Evolutionary conservation across 2,888 invertebrate species (phyloP).

Genomic region (Diogma glabrata): DNA sequence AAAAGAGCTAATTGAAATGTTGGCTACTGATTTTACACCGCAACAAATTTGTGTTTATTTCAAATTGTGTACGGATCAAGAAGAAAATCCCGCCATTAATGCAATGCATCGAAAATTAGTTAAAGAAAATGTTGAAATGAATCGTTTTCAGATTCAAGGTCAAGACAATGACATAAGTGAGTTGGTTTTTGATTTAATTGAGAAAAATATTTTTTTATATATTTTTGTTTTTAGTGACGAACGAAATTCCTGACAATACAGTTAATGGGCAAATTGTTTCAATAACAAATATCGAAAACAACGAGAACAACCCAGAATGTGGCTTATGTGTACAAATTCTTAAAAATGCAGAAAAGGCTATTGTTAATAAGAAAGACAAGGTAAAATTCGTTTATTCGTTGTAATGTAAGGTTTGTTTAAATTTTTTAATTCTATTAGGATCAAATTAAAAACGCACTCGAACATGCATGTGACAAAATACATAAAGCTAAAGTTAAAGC

Average conservation of each 20-base stretch:
- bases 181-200: slow-evolving; percentile 17
- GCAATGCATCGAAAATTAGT: neutral
- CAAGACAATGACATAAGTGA: slow-evolving; percentile 10
- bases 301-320: slow-evolving; percentile 25
- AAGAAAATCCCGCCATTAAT: slow-evolving; percentile 28
- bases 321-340: slow-evolving; percentile 30
- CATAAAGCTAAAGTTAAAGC: slow-evolving; percentile 32
- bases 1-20: slow-evolving; percentile 62
- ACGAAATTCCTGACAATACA: slow-evolving; percentile 54
- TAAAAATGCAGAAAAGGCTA: slow-evolving; percentile 27
- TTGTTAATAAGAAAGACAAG: slow-evolving; percentile 28
- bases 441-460: slow-evolving; percentile 29
- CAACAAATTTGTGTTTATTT: slow-evolving; percentile 68
- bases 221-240: slow-evolving; percentile 44
- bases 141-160: neutral
- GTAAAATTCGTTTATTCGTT: too few relatives aligned
- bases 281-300: slow-evolving; percentile 22
- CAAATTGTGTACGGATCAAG: slow-evolving; percentile 52
- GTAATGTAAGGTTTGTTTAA: slow-evolving; percentile 21
- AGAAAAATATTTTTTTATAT: too few relatives aligned
- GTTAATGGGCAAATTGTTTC: slow-evolving; percentile 39
- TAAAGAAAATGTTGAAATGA: slow-evolving; percentile 18
- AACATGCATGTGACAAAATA: slow-evolving; percentile 29
- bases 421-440: slow-evolving; percentile 21
- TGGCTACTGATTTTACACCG: slow-evolving; percentile 61